Evolutionary conservation across 30 jellyfish, hydroid and myxozoan genomes (phyloP).

Genomic region (Turritopsis rubra): DNA sequence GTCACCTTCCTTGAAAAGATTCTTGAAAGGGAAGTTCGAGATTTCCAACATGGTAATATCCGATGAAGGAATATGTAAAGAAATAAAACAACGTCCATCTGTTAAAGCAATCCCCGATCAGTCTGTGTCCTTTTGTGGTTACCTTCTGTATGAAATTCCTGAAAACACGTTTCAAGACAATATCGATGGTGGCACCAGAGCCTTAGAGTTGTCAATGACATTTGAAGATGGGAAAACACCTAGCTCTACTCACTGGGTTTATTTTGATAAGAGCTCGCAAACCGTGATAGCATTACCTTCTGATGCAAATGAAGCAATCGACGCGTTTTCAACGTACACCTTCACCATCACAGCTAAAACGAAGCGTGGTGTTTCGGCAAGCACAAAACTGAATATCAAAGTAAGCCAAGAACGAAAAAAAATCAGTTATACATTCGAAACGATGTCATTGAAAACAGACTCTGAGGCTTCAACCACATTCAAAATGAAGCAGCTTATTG

Average conservation of each 20-base stretch:
- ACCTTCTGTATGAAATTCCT: conserved; percentile 42
- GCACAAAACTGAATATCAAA: conserved; percentile 26
- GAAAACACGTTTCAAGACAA: conserved; percentile 61
- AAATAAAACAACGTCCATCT: conserved; percentile 33
- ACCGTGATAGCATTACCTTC: conserved; percentile 32
- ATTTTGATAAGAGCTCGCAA: conserved; percentile 41
- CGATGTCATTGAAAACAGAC: not conserved
- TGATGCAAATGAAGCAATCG: not conserved
- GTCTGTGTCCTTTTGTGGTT: conserved; percentile 52
- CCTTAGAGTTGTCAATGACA: conserved; percentile 39
- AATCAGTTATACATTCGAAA: not conserved
- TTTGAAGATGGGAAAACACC: conserved; percentile 25
- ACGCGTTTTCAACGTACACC: not conserved
- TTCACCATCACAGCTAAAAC: conserved; percentile 52
- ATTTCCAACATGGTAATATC: conserved; percentile 15
- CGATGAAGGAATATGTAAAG: conserved; percentile 46
- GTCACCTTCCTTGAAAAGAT: conserved; percentile 22
- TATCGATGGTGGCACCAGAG: conserved; percentile 67
- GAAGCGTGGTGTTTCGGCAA: conserved; percentile 32
- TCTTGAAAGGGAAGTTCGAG: conserved; percentile 28
- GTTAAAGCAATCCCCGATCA: conserved; percentile 57
- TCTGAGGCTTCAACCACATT: not conserved
- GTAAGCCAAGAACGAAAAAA: conserved; percentile 15
- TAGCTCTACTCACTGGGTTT: conserved; percentile 29
- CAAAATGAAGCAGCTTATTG: not conserved